Conservation (phyloP, 2,888 invertebrate species). For the Branchipolynoe longqiensis region DNA sequence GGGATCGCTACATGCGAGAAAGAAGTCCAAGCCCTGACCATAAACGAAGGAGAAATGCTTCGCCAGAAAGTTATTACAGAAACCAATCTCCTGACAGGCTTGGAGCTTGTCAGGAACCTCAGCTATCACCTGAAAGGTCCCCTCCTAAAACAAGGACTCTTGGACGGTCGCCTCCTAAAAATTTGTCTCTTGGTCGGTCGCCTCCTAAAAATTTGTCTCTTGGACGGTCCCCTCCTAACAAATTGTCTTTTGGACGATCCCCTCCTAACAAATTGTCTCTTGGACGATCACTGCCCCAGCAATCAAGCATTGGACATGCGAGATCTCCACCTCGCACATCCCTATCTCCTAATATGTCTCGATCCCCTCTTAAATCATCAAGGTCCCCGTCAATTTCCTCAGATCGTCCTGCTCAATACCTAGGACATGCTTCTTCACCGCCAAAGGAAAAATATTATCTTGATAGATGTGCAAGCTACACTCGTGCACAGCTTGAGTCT, state of each 20-base stretch:
- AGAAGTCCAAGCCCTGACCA: constrained; percentile 36
- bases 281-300: not conserved
- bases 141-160: not conserved
- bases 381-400: constrained; percentile 6
- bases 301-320: no score
- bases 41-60: constrained; percentile 14
- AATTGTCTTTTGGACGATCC: not conserved
- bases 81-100: constrained; percentile 15
- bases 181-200: no score
- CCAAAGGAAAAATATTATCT: not conserved
- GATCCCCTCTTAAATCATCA: not conserved
- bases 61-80: constrained; percentile 23
- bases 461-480: not conserved
- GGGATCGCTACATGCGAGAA: no score
- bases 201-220: not conserved
- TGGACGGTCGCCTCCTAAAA: not conserved
- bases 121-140: not conserved
- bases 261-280: not conserved
- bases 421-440: not conserved
- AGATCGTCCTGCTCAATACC: not conserved
- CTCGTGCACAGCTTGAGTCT: no score
- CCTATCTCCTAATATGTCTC: not conserved
- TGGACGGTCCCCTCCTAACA: not conserved
- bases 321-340: not conserved
- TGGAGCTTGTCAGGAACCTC: not conserved